Conservation (phyloP, 2,113 vertebrate species). For the Eira barbara region DNA sequence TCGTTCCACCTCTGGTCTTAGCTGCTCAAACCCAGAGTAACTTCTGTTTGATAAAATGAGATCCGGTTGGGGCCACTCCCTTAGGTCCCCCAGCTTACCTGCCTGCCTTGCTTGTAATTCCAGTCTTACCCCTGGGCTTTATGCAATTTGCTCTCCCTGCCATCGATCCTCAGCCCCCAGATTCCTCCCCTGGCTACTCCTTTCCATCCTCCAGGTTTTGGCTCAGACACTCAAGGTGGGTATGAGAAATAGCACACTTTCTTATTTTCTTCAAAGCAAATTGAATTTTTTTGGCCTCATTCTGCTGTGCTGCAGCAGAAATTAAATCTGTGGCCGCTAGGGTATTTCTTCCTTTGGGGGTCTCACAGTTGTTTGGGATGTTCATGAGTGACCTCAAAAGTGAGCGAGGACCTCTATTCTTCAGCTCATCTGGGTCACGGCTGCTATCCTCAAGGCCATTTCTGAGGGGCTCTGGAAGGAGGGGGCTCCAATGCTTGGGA, state of each 20-base stretch:
- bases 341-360: neutral
- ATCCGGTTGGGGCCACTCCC: neutral
- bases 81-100: neutral
- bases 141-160: neutral
- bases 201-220: neutral
- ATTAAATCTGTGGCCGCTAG: neutral
- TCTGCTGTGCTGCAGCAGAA: neutral
- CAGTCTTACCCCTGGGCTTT: neutral
- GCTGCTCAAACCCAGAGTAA: neutral
- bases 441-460: neutral
- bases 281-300: neutral
- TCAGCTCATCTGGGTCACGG: neutral
- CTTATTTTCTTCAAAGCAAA: neutral
- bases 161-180: neutral
- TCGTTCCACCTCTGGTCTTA: neutral
- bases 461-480: neutral
- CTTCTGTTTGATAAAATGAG: neutral
- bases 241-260: neutral
- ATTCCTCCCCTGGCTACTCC: neutral
- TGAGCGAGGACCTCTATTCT: neutral
- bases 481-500: neutral
- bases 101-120: neutral
- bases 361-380: neutral
- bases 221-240: neutral
- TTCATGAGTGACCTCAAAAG: neutral